Base-by-base conservation (phyloP, 2,113 vertebrate genomes). In the Silurus meridionalis region DNA sequence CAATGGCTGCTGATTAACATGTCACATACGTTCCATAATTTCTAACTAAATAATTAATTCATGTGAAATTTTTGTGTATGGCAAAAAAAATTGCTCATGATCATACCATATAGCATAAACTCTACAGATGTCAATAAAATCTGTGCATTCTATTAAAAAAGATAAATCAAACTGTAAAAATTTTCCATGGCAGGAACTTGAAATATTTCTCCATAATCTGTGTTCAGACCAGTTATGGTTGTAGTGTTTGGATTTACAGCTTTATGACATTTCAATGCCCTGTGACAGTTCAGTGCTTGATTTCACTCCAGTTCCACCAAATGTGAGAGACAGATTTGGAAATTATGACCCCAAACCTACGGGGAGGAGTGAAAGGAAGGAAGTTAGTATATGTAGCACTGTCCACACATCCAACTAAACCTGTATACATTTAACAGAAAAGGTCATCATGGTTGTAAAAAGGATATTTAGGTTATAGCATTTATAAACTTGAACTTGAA, bases 191-290 rank as follows among this genome's bases (percentile, higher is more conserved):
- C 4, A 11, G 48, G 21, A 75, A 75, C 48, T 23, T 50, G 9
- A 72, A 48, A 48, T 14, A 75, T 74, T 72, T 55, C 55, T 37
- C 61, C 11, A 63, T 23, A 21, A 67, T 69, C 50, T 60, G 69
- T 55, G 25, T 85, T 69, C 21, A 17, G 69, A 37, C 46, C 61
- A 55, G 55, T 74, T 74, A 25, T 74, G 82, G 55, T 84, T 84
- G 25, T 37, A 37, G 11, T 74, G 69, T 50, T 13, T 74, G 55
- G 91, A 94, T 96, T 95, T 95, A 95, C 95, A 95, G 93, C 94
- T 96, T 95, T 94, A 94, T 93, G 79, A 90, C 90, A 87, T 72
- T 93, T 90, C 90, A 91, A 90, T 93, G 92, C 93, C 94, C 90
- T 90, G 93, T 92, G 94, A 94, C 94, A 93, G 94, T 93, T 90